Conservation (phyloP, 2,888 invertebrate species). For the Pyrrhia umbra region DNA sequence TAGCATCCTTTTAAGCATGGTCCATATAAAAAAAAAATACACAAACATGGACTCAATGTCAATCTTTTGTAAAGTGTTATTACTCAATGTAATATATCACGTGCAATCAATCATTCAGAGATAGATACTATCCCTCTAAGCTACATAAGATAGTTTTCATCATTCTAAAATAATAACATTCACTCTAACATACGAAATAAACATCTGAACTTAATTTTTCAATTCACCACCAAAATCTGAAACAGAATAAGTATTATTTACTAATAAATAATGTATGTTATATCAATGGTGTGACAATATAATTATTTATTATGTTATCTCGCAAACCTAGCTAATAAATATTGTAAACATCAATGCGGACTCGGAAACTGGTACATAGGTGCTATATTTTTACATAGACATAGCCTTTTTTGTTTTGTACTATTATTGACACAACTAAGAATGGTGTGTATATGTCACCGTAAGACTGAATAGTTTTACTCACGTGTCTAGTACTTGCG, state of each 20-base stretch:
- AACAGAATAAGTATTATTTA: conserved; percentile 16
- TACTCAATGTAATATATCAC: conserved; percentile 24
- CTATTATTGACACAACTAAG: no score
- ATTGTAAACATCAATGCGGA: no score
- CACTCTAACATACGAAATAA: conserved; percentile 47
- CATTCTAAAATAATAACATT: conserved; percentile 53
- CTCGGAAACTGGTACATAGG: no score
- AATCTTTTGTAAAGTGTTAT: conserved; percentile 3
- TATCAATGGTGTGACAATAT: no score
- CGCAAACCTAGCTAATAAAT: no score
- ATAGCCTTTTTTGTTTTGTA: no score
- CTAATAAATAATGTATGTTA: not conserved
- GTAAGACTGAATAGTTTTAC: no score
- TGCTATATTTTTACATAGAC: no score
- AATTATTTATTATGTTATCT: no score
- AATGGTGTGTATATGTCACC: no score
- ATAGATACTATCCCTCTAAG: conserved; percentile 62
- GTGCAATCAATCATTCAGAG: conserved; percentile 42
- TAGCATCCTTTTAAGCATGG: conserved; percentile 11
- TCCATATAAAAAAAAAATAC: conserved; percentile 7
- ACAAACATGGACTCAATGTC: not conserved
- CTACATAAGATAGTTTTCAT: conserved; percentile 39
- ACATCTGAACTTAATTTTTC: conserved; percentile 26
- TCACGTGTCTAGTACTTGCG: conserved; percentile 77
- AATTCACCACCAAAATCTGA: conserved; percentile 21